Conservation (phyloP, 2,113 vertebrate species). For the Coryphaenoides rupestris region DNA sequence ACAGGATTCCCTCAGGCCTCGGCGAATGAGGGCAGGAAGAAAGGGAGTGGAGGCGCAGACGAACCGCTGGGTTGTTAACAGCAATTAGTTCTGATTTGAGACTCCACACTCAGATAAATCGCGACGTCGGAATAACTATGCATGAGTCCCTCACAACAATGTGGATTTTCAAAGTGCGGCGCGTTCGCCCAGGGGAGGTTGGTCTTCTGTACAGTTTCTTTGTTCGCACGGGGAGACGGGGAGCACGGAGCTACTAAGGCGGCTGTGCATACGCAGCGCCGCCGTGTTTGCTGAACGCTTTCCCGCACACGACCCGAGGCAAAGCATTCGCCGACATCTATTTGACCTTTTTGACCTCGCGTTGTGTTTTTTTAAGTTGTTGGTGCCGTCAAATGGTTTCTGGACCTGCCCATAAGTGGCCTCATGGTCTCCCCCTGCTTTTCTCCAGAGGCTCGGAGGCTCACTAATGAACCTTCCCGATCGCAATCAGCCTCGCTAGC, state of each 20-base stretch:
- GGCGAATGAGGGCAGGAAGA: conserved; percentile 13
- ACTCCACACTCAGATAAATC: conserved; percentile 57
- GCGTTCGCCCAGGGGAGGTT: conserved; percentile 10
- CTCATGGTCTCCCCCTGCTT: too few species aligned
- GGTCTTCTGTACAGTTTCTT: conserved; percentile 23
- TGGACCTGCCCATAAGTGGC: too few species aligned
- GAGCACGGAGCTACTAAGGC: conserved; percentile 20
- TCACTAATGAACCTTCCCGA: too few species aligned
- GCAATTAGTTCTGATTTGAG: conserved; percentile 76
- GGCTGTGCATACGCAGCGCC: conserved; percentile 11
- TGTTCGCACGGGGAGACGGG: conserved; percentile 23
- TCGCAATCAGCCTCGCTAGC: too few species aligned
- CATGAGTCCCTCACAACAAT: conserved; percentile 50
- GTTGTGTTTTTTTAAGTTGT: too few species aligned
- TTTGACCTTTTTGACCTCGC: too few species aligned
- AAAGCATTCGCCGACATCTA: neutral
- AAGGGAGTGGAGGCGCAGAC: conserved; percentile 9
- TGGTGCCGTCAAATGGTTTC: too few species aligned
- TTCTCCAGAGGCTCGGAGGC: too few species aligned
- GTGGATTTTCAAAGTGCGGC: conserved; percentile 24
- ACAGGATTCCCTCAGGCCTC: conserved; percentile 12
- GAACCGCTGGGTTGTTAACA: conserved; percentile 64
- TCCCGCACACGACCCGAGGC: conserved; percentile 20
- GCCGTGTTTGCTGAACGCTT: conserved; percentile 40
- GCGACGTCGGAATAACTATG: conserved; percentile 23